Base-by-base conservation (phyloP, 1,140 invertebrate species). In the Drosophila biarmipes region DNA sequence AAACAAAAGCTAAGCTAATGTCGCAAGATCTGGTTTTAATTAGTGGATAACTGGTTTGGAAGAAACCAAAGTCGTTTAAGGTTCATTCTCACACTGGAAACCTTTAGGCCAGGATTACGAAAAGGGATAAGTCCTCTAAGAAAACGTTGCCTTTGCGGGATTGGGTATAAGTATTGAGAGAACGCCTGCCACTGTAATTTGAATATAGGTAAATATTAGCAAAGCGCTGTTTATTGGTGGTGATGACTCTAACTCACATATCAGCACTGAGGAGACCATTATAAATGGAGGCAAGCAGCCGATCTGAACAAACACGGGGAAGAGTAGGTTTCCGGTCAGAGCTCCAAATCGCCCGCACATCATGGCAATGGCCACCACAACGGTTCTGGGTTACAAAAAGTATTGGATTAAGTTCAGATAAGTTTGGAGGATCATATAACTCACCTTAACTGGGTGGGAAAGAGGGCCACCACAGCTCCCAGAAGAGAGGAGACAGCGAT, bases 301-400 rank as follows among this genome's bases (percentile, higher is more conserved):
- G 4, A 86, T 82, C 42, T 91, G 71, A 14, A 92, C 55, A 24
- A 92, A 78, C 10, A 90, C 53, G 0, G 91, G 91, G 34, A 92
- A 92, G 2, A 92, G 69, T 7, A 92, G 37, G 54, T 92, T 92
- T 6, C 91, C 91, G 0, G 91, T 87, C 11, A 92, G 45, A 0
- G 91, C 91, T 6, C 91, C 91, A 40, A 90, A 52, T 3, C 91
- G 82, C 5, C 91, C 91, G 51, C 76, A 92, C 91, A 91, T 91
- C 87, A 91, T 87, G 43, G 78, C 80, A 38, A 75, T 82, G 34
- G 90, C 84, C 10, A 91, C 84, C 31, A 91, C 78, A 45, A 91
- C 43, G 3, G 90, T 84, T 27, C 90, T 91, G n/a, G 63, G 6
- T 46, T 7, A n/a, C 1, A 46, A 6, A n/a, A 46, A 6, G 8